Evolutionary conservation across 2,797 vertebrate species (phyloP).

Genomic region (Parauchenoglanis punctatus): DNA sequence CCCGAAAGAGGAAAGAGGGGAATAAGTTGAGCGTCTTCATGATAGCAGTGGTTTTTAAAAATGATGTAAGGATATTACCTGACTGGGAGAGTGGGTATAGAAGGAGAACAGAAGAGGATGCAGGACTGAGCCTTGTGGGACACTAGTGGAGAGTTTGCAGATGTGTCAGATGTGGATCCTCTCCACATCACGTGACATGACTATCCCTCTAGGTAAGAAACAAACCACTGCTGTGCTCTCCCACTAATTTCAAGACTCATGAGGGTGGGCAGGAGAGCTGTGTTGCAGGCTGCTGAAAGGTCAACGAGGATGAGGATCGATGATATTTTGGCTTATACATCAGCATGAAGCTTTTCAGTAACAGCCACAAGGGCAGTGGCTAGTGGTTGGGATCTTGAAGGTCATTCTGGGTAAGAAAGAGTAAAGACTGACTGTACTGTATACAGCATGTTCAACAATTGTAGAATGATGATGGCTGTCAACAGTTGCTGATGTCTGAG

Average conservation of each 20-base stretch:
- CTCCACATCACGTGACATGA: neutral
- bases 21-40: neutral
- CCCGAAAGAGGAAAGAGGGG: neutral
- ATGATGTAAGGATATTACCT: neutral
- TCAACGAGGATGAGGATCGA: neutral
- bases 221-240: neutral
- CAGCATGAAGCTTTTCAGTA: neutral
- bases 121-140: neutral
- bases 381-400: neutral
- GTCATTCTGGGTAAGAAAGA: neutral
- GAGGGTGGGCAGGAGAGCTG: neutral
- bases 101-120: neutral
- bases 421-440: neutral
- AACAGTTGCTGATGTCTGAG: neutral
- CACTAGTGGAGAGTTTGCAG: neutral
- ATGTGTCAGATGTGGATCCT: neutral
- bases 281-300: neutral
- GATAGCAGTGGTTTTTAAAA: neutral
- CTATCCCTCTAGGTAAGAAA: neutral
- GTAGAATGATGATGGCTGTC: neutral
- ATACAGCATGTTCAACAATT: neutral
- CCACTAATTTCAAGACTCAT: neutral
- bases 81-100: neutral
- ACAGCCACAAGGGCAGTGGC: neutral
- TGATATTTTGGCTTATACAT: conserved; percentile 5